A percentile compares a stretch with the other conserved stretches of the same genome.
Evolutionary conservation across 2,888 invertebrate species (phyloP).

Genomic region (Leucozona laternaria): DNA sequence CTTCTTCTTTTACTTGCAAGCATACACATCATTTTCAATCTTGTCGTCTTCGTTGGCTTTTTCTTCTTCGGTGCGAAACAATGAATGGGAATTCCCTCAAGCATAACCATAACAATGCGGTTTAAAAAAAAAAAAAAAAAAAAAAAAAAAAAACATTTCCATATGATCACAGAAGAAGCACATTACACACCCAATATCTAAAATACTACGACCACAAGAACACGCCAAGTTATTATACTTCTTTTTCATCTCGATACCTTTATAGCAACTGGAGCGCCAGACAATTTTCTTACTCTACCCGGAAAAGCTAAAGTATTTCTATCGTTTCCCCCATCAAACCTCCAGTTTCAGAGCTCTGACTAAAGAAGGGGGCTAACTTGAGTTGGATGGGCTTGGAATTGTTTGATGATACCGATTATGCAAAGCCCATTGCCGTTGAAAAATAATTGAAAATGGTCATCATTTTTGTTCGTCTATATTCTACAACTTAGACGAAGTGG

Average conservation of each 20-base stretch:
- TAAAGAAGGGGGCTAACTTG: background rate
- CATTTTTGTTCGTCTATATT: slow-evolving; percentile 10
- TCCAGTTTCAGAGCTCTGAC: slow-evolving; percentile 13
- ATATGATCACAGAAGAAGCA: slow-evolving; percentile 49
- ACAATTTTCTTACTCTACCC: slow-evolving; percentile 53
- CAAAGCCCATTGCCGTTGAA: slow-evolving; percentile 46
- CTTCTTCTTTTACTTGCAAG: slow-evolving; percentile 40
- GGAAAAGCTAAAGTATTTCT: slow-evolving; percentile 50
- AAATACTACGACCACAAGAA: slow-evolving; percentile 35
- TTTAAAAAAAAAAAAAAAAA: slow-evolving; percentile 21
- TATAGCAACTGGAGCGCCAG: slow-evolving; percentile 39
- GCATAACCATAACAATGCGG: slow-evolving; percentile 69
- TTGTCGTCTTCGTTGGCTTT: background rate
- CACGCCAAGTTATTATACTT: background rate
- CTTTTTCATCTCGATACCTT: background rate
- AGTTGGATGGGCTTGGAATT: slow-evolving; percentile 4
- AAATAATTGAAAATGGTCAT: slow-evolving; percentile 61
- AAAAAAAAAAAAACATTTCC: slow-evolving; percentile 45
- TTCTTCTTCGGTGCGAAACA: slow-evolving; percentile 55
- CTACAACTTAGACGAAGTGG: background rate
- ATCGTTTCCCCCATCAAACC: background rate
- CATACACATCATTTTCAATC: slow-evolving; percentile 25
- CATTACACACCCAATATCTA: slow-evolving; percentile 49
- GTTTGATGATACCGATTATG: slow-evolving; percentile 48
- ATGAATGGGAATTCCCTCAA: slow-evolving; percentile 71